Conservation (phyloP, 1,140 invertebrate species). For the Philopotamus ludificatus region DNA sequence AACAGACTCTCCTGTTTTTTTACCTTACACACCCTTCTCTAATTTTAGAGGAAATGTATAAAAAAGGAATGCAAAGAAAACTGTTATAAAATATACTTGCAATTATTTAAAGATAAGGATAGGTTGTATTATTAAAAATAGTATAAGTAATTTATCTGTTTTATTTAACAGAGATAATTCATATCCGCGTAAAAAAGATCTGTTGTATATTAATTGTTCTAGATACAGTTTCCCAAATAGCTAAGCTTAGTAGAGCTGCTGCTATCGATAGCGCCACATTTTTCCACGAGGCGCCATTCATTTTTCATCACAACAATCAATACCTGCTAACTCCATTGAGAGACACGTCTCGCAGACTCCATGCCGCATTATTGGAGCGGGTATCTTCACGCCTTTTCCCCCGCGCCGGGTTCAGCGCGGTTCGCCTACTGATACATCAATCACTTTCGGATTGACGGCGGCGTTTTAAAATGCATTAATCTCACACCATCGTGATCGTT, state of each 20-base stretch:
- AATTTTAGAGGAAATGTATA: too few species aligned
- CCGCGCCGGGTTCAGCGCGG: not conserved
- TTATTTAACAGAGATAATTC: too few species aligned
- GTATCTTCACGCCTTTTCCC: constrained; percentile 11
- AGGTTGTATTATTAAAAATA: too few species aligned
- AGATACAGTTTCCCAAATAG: not conserved
- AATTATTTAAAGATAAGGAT: too few species aligned
- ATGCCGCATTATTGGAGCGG: not conserved
- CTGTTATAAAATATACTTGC: too few species aligned
- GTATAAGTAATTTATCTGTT: too few species aligned
- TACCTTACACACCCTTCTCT: too few species aligned
- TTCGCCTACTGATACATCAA: constrained; percentile 17
- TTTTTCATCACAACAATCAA: not conserved
- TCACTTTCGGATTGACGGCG: constrained; percentile 24
- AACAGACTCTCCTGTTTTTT: too few species aligned
- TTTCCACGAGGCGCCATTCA: not conserved
- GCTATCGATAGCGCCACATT: not conserved
- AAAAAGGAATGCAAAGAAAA: too few species aligned
- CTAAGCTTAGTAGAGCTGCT: not conserved
- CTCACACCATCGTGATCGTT: too few species aligned
- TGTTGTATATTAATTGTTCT: too few species aligned
- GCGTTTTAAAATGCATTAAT: constrained; percentile 32
- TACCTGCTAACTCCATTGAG: not conserved
- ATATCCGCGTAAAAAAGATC: too few species aligned
- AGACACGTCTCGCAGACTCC: not conserved